Evolutionary conservation across 1,140 invertebrate genomes (phyloP), one percentile per base, ranked within the genome.

Genomic region (Penaeus vannamei): DNA sequence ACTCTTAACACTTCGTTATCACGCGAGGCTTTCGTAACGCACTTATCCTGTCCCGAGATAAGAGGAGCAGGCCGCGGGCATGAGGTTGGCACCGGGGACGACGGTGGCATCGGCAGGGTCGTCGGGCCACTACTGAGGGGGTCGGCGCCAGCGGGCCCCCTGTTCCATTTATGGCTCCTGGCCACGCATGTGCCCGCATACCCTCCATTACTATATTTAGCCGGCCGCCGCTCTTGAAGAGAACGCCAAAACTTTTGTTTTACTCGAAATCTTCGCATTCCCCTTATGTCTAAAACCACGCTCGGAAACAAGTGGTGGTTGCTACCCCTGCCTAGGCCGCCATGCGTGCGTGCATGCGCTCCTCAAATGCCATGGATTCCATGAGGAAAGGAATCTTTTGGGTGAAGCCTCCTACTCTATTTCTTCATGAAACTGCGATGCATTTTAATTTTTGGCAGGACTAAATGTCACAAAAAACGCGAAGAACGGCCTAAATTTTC

Each of bases 141-240:
- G 59, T 26, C 22, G 59, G 29, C 36, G 72, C 66, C 82, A 79
- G 87, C 69, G 61, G 62, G 76, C 87, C 82, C 64, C 76, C 59
- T 53, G 60, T 84, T n/a, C 81, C 87, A 84, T 89, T 85, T 89
- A 89, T 89, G 87, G 87, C 87, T 79, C 87, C 32, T 62, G 46
- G 87, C 87, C 87, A 89, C 87, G 87, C 82, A 77, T 89, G 87
- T 89, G 87, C 87, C 82, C 85, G 59, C 87, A 79, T 83, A 77
- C 87, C 82, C 76, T 80, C 46, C 14, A 19, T 23, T 42, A 23
- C 72, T 89, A 89, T 84, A 79, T 85, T 89, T 89, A 89, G 87
- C 20, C 22, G 7, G 23, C 59, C 79, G 29, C 79, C 66, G 14
- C 64, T 66, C 72, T 84, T 53, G 42, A 77, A 61, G 64, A 32